Base-by-base conservation (phyloP, 2,113 vertebrate genomes). In the Atherinomorus stipes region DNA sequence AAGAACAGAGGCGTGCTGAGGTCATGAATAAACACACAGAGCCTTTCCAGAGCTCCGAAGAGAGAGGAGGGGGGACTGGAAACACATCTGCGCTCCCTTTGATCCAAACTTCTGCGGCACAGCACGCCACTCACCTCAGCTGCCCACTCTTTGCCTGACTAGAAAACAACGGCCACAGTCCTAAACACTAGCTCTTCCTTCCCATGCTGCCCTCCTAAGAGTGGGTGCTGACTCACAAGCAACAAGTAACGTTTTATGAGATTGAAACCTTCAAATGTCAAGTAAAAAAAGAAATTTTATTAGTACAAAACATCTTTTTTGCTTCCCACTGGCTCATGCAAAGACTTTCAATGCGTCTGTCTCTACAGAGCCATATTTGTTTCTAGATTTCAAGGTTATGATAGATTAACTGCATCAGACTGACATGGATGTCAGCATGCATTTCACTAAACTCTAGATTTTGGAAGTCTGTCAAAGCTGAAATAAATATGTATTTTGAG, bases 41-140 rank as follows among this genome's bases (percentile, higher is more conserved):
- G 70, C 88, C 64, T 23, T 73, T 90, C 89, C 85, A 90, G 76
- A 65, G 84, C 84, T 80, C 72, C 61, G 73, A 78, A 71, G 78
- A 65, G 71, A 19, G 66, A 40, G 38, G 40, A 51, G 67, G 76
- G 87, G 88, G 82, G 79, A 50, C 75, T 91, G 85, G 90, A 94
- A 93, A 93, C 90, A 94, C 91, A 93, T 93, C 93, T 94, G 91
- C 84, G 85, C 85, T 90, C 83, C 88, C 92, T 93, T 94, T 93
- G 91, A 92, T 93, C 91, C 90, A 90, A 86, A 87, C 85, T 85
- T 83, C 89, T 91, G 85, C 86, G 22, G 85, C 91, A 67, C 92
- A 93, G 91, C 92, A 91, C 78, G 93, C 72, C 86, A 64, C 85
- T 91, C 89, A 93, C 91, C 90, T 93, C 90, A 66, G 85, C 88